Evolutionary conservation across 2,888 invertebrate genomes (phyloP).

Genomic region (Epicampocera succincta): DNA sequence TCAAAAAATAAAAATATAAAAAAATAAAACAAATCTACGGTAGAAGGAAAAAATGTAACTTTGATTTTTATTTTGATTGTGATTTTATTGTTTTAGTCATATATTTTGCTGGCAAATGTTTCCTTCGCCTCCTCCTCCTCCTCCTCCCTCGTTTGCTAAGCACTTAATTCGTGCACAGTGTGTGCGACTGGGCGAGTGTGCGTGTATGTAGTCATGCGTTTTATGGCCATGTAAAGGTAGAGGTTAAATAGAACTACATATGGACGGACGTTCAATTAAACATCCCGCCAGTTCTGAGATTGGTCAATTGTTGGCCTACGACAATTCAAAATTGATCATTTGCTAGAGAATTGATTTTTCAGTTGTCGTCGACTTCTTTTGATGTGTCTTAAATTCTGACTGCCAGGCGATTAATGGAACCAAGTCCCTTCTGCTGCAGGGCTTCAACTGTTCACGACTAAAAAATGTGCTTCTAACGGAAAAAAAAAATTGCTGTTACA

Average conservation of each 20-base stretch:
- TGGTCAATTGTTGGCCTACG: too few species aligned
- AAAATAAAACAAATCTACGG: conserved; percentile 27
- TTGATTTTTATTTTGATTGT: conserved; percentile 69
- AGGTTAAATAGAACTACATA: conserved; percentile 12
- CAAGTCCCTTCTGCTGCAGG: background rate
- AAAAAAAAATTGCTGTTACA: conserved; percentile 5
- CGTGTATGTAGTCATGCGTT: conserved; percentile 11
- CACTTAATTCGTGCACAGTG: background rate
- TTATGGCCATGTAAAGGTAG: conserved; percentile 34
- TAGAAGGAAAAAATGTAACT: too few species aligned
- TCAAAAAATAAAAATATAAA: conserved; percentile 13
- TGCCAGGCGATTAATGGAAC: too few species aligned
- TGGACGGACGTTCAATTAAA: background rate
- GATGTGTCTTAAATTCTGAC: too few species aligned
- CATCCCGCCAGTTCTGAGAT: background rate
- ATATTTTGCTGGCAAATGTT: conserved; percentile 39
- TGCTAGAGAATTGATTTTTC: too few species aligned
- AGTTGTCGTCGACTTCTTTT: too few species aligned
- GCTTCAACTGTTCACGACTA: background rate
- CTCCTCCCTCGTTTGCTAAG: background rate
- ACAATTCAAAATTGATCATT: too few species aligned
- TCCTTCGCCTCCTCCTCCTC: conserved; percentile 1
- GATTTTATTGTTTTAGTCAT: conserved; percentile 66
- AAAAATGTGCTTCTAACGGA: background rate
- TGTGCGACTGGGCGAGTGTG: background rate